Evolutionary conservation across 1,140 invertebrate genomes (phyloP).

Genomic region (Listronotus oregonensis): DNA sequence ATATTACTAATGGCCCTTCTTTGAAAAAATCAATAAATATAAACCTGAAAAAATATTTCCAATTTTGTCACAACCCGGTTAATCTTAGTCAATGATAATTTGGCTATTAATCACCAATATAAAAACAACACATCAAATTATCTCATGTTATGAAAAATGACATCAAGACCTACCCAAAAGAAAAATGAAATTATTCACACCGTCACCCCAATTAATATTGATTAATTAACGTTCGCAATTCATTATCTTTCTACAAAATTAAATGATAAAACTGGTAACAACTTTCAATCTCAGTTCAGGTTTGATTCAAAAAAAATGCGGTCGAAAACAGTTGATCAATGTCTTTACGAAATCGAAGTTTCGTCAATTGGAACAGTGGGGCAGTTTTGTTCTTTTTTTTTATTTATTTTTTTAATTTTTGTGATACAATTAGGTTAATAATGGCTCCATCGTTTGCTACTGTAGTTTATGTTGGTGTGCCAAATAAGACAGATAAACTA

Average conservation of each 20-base stretch:
- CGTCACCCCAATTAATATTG: neutral
- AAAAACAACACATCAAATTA: no score
- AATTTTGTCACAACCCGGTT: no score
- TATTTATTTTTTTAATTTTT: neutral
- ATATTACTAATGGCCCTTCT: no score
- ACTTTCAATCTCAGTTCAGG: slow-evolving; percentile 17
- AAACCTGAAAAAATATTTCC: no score
- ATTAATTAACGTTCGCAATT: slow-evolving; percentile 7
- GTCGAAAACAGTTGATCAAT: slow-evolving; percentile 14
- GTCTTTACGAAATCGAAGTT: slow-evolving; percentile 10
- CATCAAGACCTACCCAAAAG: neutral
- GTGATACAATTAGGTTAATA: neutral
- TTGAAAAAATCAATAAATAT: no score
- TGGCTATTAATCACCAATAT: no score
- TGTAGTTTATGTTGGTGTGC: slow-evolving; percentile 18
- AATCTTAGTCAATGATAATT: no score
- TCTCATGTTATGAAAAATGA: neutral
- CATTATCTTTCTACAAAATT: slow-evolving; percentile 1
- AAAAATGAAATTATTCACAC: neutral
- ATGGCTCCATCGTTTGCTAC: slow-evolving; percentile 11
- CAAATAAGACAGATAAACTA: neutral
- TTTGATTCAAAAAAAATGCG: slow-evolving; percentile 19
- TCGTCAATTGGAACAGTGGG: neutral
- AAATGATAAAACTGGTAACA: slow-evolving; percentile 6
- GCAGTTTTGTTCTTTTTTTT: no score